Evolutionary conservation across 1,140 invertebrate species (phyloP), one percentile per base, ranked within the genome.

Genomic region (Drosophila arawakana): DNA sequence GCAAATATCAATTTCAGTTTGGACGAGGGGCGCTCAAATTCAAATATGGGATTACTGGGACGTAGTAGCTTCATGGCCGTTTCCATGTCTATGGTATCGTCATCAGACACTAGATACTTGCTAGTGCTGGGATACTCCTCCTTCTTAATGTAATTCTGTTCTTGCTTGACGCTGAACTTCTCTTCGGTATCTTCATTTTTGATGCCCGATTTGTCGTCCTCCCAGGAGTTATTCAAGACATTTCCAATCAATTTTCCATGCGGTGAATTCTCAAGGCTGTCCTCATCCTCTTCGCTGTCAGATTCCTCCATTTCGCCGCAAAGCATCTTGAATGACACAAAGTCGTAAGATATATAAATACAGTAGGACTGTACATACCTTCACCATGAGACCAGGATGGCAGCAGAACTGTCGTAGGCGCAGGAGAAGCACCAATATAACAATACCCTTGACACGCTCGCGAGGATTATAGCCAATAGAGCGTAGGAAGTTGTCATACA

Each of bases 331-430:
- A 37, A 25, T 46, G 7, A 18, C 15, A 8, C 46, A 18, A 30
- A 11, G 3, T 55, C 49, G 15, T 21, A 35, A 21, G 37, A 3
- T 41, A 1, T 25, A 13, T 9, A 6, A 7, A 37, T 60, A 50
- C 13, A 8, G 5, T 21, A 13, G 37, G 13, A 49, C 6, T 3
- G 8, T 44, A 76, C 68, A 34, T 41, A 81, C 80, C 44, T 65
- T 55, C n/a, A 79, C 13, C 72, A 79, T 73, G 0, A 82, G 50
- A 10, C 76, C 72, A 3, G 81, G 81, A 47, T 83, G 81, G 13
- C 81, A 84, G 34, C 81, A 83, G 52, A 83, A 83, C 34, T 83
- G 81, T 11, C 81, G 81, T 41, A 83, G n/a, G 3, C 81, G 76
- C 30, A 83, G 52, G 1, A 84, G 41, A 0, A 83, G 39, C 7